Conservation (phyloP, 2,888 invertebrate species). For the Lepetodrilus schrolli region DNA sequence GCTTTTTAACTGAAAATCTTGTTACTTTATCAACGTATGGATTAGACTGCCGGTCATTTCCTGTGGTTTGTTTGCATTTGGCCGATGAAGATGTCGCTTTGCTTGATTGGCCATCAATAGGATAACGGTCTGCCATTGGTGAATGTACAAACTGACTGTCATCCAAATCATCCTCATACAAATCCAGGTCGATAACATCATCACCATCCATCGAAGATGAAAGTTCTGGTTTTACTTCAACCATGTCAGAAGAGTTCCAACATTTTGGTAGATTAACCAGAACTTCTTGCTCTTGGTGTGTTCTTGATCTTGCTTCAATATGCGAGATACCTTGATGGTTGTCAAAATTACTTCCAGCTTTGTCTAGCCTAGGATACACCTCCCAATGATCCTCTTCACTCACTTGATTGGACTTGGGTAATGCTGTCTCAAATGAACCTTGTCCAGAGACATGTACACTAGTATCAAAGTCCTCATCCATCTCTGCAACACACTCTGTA, state of each 20-base stretch:
- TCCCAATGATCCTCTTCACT: too few relatives aligned
- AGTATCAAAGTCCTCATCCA: not conserved
- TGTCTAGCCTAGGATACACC: too few relatives aligned
- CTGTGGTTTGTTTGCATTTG: too few relatives aligned
- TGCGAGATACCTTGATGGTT: too few relatives aligned
- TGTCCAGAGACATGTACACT: not conserved
- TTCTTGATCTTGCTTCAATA: not conserved
- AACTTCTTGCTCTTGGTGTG: not conserved
- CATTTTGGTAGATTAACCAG: conserved; percentile 3
- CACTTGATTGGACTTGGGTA: too few relatives aligned
- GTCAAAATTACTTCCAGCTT: too few relatives aligned
- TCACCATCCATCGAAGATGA: not conserved
- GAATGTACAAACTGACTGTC: not conserved
- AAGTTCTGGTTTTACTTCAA: not conserved
- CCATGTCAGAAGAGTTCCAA: not conserved
- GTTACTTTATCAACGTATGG: not conserved
- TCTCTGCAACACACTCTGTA: not conserved
- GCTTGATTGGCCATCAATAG: too few relatives aligned
- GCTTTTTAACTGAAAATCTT: not conserved
- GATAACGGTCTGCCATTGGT: too few relatives aligned
- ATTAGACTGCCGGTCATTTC: not conserved
- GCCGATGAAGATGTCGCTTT: too few relatives aligned
- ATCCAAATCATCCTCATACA: not conserved
- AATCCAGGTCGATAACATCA: conserved; percentile 19
- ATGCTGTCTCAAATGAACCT: not conserved